Base-by-base conservation (phyloP, 2,888 invertebrate genomes). In the Hedya salicella region DNA sequence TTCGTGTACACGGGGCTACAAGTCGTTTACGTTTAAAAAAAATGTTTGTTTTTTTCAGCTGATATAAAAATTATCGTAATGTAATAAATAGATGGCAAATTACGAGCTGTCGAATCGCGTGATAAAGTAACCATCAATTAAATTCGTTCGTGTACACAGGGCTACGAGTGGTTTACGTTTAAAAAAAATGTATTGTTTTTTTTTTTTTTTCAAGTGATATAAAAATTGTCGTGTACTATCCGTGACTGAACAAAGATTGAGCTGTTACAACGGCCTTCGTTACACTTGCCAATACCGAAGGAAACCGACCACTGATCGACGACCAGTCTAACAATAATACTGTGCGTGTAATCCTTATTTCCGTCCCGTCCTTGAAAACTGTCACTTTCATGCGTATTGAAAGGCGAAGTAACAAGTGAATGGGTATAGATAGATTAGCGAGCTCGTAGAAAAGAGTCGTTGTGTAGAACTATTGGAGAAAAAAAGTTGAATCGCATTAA, bases 241-340 rank as follows among this genome's bases (percentile, higher is more conserved):
- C 65, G 73, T 77, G 77, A 78, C 77, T 74, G 71, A 74, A 72
- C 70, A 73, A 76, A 73, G 73, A 74, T 71, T 69, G 72, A 68
- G 73, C 67, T 70, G 71, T 66, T 66, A 68, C 54, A 59, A 53
- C 71, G 82, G 77, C 81, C 82, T 82, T 83, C 82, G 73, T 73
- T 76, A 71, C 71, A 68, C 76, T 78, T 81, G 86, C 85, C 85
- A 83, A 83, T 83, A 81, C 74, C 78, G 76, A 81, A 76, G 80
- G 78, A 80, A 81, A 81, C 80, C 69, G 83, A 76, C 84, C 81
- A 81, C 75, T 85, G 85, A 87, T 86, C 82, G 84, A 86, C 81
- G 85, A 83, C 75, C 79, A 76, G 69, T 73, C 75, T 72, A 76
- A 78, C 78, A 81, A 80, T 83, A 81, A 82, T 83, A 81, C 78